These are phyloP conservation scores for Camponotus pennsylvanicus DNA, from an alignment of 1,140 invertebrate genomes.

Conservation along the genomic window DNA sequence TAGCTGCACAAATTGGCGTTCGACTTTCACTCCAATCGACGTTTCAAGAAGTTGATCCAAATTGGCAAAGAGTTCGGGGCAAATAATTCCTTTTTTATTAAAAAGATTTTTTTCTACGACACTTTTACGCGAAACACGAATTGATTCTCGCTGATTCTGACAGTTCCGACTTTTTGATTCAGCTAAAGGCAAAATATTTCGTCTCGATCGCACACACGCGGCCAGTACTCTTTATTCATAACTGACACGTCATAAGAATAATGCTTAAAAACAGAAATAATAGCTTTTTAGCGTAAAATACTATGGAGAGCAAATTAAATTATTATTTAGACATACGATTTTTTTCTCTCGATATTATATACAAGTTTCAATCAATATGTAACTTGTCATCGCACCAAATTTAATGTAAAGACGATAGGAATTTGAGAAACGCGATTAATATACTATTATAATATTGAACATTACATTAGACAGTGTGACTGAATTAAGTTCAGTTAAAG, in stretches of 20 bases:
- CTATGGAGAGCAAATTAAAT: neutral
- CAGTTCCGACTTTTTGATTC: neutral
- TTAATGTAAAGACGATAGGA: neutral
- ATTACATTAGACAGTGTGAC: neutral
- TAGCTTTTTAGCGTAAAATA: neutral
- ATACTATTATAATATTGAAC: neutral
- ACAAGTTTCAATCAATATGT: too few species aligned
- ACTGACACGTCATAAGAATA: neutral
- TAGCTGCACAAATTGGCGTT: constrained; percentile 36
- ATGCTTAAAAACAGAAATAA: neutral
- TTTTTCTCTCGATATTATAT: neutral
- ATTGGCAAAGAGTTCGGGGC: constrained; percentile 19
- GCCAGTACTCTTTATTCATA: constrained; percentile 4
- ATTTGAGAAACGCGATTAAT: neutral
- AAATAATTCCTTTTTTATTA: constrained; percentile 59
- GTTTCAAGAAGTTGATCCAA: constrained; percentile 44
- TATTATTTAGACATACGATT: neutral
- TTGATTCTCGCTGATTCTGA: constrained; percentile 20
- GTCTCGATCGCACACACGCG: constrained; percentile 7
- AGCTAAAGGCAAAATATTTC: constrained; percentile 31
- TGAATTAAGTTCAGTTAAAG: neutral
- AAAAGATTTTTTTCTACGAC: constrained; percentile 52
- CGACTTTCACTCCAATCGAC: constrained; percentile 22
- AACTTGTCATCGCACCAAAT: too few species aligned
- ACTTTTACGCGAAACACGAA: constrained; percentile 34